phyloP scores from a whole-genome alignment of 2,797 vertebrate genomes.

The Lerista edwardsae region DNA sequence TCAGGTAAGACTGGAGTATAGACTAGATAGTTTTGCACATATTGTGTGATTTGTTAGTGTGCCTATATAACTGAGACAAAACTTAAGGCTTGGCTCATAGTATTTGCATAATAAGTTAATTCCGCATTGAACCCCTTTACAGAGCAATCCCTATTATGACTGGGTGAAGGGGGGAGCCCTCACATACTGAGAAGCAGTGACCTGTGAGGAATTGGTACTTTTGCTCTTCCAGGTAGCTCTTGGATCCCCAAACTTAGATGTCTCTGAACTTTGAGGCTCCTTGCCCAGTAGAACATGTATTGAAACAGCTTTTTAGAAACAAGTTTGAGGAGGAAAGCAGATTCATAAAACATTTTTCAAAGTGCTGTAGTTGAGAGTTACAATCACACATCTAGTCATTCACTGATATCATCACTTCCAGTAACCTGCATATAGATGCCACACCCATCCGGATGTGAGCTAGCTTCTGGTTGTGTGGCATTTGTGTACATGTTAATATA shows the following conservation, averaged over 20 bases:
- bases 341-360: no score
- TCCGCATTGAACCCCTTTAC: not conserved
- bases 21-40: not conserved
- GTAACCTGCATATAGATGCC: not conserved
- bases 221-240: not conserved
- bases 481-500: not conserved
- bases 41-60: no score
- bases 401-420: not conserved
- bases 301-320: not conserved
- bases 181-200: not conserved
- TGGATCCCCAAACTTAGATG: not conserved
- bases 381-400: not conserved
- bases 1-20: slow-evolving; percentile 82
- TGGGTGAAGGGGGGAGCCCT: not conserved
- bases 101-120: not conserved
- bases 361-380: not conserved
- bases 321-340: no score
- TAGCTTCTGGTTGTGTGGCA: not conserved
- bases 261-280: not conserved
- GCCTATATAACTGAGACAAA: no score
- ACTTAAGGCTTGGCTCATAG: not conserved
- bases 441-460: not conserved
- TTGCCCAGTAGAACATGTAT: not conserved
- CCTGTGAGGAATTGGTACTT: not conserved
- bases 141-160: not conserved